Conservation (phyloP, 2,797 vertebrate species). For the Scomberomorus guttatus region DNA sequence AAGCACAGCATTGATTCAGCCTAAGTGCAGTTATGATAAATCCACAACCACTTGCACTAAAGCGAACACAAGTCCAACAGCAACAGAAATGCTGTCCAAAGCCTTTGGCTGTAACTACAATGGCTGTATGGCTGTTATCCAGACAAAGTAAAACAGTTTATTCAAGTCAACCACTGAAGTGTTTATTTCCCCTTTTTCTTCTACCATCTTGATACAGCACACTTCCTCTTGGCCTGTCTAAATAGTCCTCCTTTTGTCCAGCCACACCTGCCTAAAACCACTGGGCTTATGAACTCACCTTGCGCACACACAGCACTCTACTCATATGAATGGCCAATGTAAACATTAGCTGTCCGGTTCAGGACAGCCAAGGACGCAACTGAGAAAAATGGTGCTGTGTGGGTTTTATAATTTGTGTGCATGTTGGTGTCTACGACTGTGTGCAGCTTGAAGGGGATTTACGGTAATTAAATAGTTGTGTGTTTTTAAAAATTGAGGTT, state of each 20-base stretch:
- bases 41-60: constrained; percentile 36
- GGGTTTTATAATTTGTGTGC: constrained; percentile 14
- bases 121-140: constrained; percentile 45
- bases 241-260: constrained; percentile 63
- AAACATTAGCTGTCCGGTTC: constrained; percentile 55
- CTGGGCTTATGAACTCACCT: constrained; percentile 38
- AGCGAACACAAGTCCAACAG: constrained; percentile 46
- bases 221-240: constrained; percentile 72
- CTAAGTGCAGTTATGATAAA: constrained; percentile 18
- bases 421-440: background rate
- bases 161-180: constrained; percentile 59
- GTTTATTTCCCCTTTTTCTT: constrained; percentile 68
- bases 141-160: constrained; percentile 53
- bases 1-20: constrained; percentile 14
- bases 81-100: constrained; percentile 45
- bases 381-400: constrained; percentile 30
- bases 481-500: background rate
- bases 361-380: constrained; percentile 35
- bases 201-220: constrained; percentile 69
- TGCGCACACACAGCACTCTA: constrained; percentile 33
- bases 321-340: constrained; percentile 66
- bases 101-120: constrained; percentile 38
- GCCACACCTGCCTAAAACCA: constrained; percentile 58
- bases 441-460: background rate
- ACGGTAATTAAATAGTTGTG: background rate